Conservation (phyloP, 1,140 invertebrate species). For the Cydia amplana region DNA sequence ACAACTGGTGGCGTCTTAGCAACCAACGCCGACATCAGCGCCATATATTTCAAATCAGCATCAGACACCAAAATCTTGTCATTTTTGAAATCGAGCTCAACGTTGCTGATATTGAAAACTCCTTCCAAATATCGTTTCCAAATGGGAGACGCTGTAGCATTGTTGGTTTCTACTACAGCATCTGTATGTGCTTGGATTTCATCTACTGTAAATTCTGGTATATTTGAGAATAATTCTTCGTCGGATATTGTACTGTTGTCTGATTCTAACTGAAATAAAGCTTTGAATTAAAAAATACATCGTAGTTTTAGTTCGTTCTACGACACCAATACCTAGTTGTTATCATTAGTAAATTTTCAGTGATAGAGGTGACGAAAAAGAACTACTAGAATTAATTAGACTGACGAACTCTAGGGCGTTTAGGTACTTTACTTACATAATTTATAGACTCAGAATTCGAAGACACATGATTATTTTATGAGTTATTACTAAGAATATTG, state of each 20-base stretch:
- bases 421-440: no score
- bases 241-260: slow-evolving; percentile 78
- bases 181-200: slow-evolving; percentile 83
- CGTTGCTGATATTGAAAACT: slow-evolving; percentile 80
- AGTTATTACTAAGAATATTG: background rate
- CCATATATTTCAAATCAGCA: slow-evolving; percentile 83
- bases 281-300: background rate
- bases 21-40: slow-evolving; percentile 80
- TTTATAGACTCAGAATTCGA: background rate
- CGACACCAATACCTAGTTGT: no score
- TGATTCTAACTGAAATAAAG: slow-evolving; percentile 71
- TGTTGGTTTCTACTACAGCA: slow-evolving; percentile 72
- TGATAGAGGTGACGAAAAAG: no score
- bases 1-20: slow-evolving; percentile 76
- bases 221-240: slow-evolving; percentile 75
- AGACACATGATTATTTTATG: background rate
- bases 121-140: slow-evolving; percentile 83
- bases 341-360: no score
- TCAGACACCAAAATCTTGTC: slow-evolving; percentile 81
- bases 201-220: slow-evolving; percentile 80
- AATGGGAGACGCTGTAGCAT: slow-evolving; percentile 78
- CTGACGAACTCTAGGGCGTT: no score
- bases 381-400: no score
- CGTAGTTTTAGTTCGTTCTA: background rate
- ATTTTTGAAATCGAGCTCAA: slow-evolving; percentile 75